These are phyloP conservation scores for Corythornis vintsioides DNA, from an alignment of 2,113 vertebrate genomes.

Conservation along the genomic window DNA sequence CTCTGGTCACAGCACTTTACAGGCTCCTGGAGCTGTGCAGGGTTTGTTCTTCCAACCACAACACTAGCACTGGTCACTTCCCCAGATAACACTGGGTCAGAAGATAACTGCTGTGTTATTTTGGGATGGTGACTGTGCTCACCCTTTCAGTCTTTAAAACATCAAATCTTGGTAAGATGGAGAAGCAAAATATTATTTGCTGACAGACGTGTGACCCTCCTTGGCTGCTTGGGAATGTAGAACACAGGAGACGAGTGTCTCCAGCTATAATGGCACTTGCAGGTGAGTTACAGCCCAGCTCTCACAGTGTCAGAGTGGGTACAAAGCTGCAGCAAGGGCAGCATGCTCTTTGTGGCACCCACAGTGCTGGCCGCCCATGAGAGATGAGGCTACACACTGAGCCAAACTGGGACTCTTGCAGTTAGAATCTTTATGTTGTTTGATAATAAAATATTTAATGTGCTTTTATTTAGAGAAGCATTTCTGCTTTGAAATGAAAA, in stretches of 20 bases:
- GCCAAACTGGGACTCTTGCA: not conserved
- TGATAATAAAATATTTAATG: not conserved
- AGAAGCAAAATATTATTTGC: not conserved
- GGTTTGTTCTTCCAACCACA: not conserved
- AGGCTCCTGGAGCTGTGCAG: not conserved
- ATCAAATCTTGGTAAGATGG: not conserved
- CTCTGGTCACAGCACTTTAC: not conserved
- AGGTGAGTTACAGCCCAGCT: not conserved
- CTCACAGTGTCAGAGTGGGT: not conserved
- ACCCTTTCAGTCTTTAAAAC: not conserved
- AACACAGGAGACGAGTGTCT: not conserved
- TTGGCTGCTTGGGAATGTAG: not conserved
- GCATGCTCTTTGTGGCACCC: not conserved
- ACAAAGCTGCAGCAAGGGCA: not conserved
- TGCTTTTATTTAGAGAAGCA: not conserved
- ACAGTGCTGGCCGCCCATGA: not conserved
- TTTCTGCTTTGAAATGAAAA: constrained; percentile 17
- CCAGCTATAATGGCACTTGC: not conserved
- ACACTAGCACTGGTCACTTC: not conserved
- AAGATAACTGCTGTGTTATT: not conserved
- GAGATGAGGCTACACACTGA: not conserved
- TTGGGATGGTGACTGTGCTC: not conserved
- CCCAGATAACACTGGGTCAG: not conserved
- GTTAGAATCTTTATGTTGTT: not conserved
- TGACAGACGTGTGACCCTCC: fast-evolving